These are phyloP conservation scores for Bradypodion ventrale DNA, from an alignment of 2,797 vertebrate genomes.

Conservation along the genomic window DNA sequence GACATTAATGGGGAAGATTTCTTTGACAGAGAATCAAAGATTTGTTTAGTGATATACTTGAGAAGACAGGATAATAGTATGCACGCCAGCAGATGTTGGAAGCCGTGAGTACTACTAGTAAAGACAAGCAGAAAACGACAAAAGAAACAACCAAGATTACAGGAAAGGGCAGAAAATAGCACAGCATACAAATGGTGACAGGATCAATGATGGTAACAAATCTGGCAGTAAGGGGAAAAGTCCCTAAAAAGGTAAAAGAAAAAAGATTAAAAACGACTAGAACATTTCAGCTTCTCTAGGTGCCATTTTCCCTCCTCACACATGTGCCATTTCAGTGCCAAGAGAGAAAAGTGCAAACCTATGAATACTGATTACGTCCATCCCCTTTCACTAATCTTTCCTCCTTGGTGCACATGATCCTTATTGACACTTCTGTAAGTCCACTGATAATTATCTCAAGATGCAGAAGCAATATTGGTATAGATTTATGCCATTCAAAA, in stretches of 20 bases:
- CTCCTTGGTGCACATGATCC: not conserved
- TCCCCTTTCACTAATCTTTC: not conserved
- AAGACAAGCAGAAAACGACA: not conserved
- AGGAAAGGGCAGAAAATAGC: not conserved
- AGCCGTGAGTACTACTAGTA: not conserved
- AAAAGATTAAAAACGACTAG: too few species aligned
- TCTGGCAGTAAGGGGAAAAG: not conserved
- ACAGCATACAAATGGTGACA: not conserved
- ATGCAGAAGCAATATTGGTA: not conserved
- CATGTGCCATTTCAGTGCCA: not conserved
- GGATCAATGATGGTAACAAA: constrained; percentile 13
- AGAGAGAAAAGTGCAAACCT: not conserved
- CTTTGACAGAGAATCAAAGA: not conserved
- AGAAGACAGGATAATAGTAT: not conserved
- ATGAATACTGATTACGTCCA: not conserved
- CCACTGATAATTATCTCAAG: not conserved
- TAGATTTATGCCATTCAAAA: not conserved
- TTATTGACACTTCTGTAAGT: not conserved
- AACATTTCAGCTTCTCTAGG: not conserved
- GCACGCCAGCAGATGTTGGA: constrained; percentile 18
- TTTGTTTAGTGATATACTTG: not conserved
- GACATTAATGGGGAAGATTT: not conserved
- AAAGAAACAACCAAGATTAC: constrained; percentile 9
- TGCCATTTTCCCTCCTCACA: not conserved
- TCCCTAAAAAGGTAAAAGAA: not conserved